Percentiles rank a stretch among this genome's conserved stretches.
phyloP scores from a whole-genome alignment of 2,113 vertebrate genomes.

The Grallaria varia region DNA sequence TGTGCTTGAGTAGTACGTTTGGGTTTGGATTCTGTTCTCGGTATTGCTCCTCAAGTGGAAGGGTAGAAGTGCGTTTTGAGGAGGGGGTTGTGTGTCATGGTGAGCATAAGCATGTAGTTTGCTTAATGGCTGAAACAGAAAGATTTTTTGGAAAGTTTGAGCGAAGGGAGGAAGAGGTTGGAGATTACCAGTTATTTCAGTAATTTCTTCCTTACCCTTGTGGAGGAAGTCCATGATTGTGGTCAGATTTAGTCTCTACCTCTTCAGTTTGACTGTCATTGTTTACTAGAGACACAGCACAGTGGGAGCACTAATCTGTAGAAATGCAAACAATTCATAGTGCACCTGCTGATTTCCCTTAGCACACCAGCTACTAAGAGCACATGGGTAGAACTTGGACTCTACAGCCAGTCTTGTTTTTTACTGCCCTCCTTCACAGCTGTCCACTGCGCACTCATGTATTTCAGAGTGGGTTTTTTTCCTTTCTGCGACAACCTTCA shows the following conservation, averaged over 20 bases:
- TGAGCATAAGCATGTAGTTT: background rate
- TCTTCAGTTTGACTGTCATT: background rate
- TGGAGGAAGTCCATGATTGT: background rate
- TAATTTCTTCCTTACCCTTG: background rate
- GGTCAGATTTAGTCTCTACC: background rate
- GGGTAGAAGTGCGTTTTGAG: fast-evolving
- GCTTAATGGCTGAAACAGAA: background rate
- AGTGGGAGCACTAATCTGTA: background rate
- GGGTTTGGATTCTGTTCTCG: background rate
- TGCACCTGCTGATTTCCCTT: background rate
- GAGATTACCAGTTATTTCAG: background rate
- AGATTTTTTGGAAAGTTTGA: background rate
- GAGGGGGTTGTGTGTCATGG: background rate
- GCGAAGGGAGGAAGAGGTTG: background rate
- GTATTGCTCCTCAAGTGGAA: background rate
- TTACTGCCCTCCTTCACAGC: background rate
- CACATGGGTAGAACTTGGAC: background rate
- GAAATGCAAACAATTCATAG: background rate
- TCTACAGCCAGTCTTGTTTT: background rate
- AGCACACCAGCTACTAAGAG: background rate
- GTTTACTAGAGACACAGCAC: background rate
- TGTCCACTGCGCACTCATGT: background rate
- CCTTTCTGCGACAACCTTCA: background rate
- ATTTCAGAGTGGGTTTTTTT: background rate
- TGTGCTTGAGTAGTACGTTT: background rate